Evolutionary conservation across 1,140 invertebrate genomes (phyloP), one percentile per base, ranked within the genome.

Genomic region (Bombus consobrinus): DNA sequence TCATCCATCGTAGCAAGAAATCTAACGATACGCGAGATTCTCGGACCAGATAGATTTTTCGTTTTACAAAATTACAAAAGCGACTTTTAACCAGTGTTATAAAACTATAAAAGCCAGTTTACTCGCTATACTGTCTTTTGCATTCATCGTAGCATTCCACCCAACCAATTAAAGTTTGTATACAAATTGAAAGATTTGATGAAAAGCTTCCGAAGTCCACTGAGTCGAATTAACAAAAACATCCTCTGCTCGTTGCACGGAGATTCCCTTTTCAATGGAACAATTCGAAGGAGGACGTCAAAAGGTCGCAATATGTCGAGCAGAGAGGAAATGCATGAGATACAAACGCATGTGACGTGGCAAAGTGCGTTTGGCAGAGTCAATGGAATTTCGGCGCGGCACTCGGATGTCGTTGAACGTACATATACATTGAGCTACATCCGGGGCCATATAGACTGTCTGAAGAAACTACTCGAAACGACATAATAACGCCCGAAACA

Each of bases 361-460:
- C 83, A 83, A 86, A 85, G 78, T 72, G 84, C 81, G 88, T 86
- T 81, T 81, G 75, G 53, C 34, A 53, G 88, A 90, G 88, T 93
- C 91, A 74, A 93, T 93, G 92, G 89, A 89, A 93, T 93, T 93
- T 93, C 92, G 92, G 91, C 89, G 91, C 91, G 83, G 80, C 86
- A 64, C 89, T 89, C 86, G 82, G 86, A 86, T 72, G 59, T 57
- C 81, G 53, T 32, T 15, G 69, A 69, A 74, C 77, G n/a, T 83
- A 43, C 86, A 69, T 77, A 72, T 53, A 39, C 43, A 32, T 13
- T 41, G 32, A 41, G 53, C 13, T 18, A n/a, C 57, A 85, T 85
- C 76, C 82, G 69, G 28, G 59, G 34, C n/a, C 69, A 32, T 74
- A 71, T 81, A 88, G 53, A 68, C 41, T 80, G 86, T 83, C 86